Conservation (phyloP, 2,113 vertebrate species). For the Rhegmatorhina hoffmannsi region DNA sequence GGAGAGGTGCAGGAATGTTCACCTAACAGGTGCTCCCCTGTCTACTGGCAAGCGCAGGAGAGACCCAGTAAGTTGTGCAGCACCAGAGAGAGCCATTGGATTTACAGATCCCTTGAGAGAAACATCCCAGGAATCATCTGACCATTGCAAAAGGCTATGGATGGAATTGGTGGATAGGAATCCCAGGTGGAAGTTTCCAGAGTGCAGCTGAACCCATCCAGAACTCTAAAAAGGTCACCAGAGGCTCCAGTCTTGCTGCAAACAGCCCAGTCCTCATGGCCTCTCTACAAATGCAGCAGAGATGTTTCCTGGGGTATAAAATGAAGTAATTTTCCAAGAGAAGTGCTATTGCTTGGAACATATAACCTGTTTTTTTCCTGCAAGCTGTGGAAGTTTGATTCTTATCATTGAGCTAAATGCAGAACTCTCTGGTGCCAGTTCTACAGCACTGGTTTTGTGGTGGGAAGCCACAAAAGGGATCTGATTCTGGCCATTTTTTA, state of each 20-base stretch:
- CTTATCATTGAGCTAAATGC: background rate
- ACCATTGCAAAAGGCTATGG: fast-evolving
- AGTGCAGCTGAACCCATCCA: background rate
- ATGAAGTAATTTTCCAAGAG: background rate
- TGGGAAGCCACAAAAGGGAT: background rate
- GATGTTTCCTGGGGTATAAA: background rate
- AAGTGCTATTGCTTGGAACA: background rate
- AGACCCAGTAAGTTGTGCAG: background rate
- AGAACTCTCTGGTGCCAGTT: background rate
- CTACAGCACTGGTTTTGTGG: background rate
- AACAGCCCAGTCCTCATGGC: background rate
- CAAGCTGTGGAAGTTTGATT: background rate
- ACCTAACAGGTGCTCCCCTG: background rate
- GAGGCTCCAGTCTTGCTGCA: background rate
- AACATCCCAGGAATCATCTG: background rate
- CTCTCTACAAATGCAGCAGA: background rate
- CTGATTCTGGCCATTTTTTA: background rate
- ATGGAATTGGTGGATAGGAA: background rate
- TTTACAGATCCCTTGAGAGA: background rate
- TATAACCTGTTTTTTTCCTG: background rate
- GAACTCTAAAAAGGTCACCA: background rate
- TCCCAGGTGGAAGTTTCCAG: background rate
- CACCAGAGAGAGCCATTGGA: background rate
- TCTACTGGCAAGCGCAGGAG: background rate
- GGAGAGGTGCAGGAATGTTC: background rate